Evolutionary conservation across 2,113 vertebrate genomes (phyloP), one percentile per base, ranked within the genome.

Genomic region (Electrona antarctica): DNA sequence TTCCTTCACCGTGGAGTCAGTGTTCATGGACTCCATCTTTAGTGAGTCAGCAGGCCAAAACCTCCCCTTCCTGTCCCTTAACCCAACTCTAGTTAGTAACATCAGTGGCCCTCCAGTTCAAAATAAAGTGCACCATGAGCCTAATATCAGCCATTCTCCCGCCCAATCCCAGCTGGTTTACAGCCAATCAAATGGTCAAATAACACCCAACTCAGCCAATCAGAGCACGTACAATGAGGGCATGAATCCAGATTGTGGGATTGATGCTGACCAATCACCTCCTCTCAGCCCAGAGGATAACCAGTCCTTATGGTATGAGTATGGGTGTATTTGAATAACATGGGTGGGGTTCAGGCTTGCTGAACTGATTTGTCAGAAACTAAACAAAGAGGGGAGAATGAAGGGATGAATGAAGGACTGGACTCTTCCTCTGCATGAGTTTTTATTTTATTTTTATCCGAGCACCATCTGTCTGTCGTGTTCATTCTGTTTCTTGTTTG

Each of bases 261-360:
- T 63, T 51, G 73, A 84, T 60, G 88, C 94, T 12, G 91, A 92
- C 33, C 90, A 93, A 62, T 62, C 91, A 15, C 82, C 83, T 0
- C 74, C 93, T 7, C 85, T 94, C 82, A 94, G 90, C 84, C 92
- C 95, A 69, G 97, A 98, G 86, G 97, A 99, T 78, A 95, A 89
- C 71, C 94, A 97, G 68, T 96, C 96, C 56, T 85, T 98, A 88
- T 99, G 98, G 98, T 98, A 96, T 46, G 98, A 99, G 87, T 99
- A 98, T 75, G 98, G 98, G 79, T 99, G 98, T 88, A 94, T 99
- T 52, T 99, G 91, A 96, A 10, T 59, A 71, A 82, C 55, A 4
- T 10, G 57, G 72, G 60, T 74, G 77, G 67, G 65, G 64, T 41
- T 41, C 69, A 59, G 48, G 55, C 47, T 58, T 8, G 64, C 50